Base-by-base conservation (phyloP, 2,888 invertebrate species). In the Cerceris ruficornis region DNA sequence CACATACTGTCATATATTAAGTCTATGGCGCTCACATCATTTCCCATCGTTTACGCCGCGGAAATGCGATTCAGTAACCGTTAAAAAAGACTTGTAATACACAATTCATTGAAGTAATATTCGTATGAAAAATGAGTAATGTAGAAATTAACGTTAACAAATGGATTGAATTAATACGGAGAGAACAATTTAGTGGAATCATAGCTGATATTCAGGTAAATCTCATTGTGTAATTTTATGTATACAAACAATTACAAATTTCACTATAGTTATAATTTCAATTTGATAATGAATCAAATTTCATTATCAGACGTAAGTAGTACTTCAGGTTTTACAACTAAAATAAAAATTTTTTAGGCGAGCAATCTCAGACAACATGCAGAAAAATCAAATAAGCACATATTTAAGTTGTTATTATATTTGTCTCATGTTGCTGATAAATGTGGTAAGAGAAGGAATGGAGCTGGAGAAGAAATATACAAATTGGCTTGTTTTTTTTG, bases 341-440 rank as follows among this genome's bases (percentile, higher is more conserved):
- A 4, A n/a, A n/a, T 52, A 14, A 9, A 50, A 15, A 15, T 69
- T 49, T 86, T 88, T 39, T 75, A 89, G 90, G 65, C 52, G 64
- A 74, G 8, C 11, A 6, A 64, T 28, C 7, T 6, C 0, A 28
- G 39, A 2, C 54, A 66, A 41, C n/a, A 17, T 7, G 64, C 68
- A 52, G 62, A 60, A 2, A 77, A 73, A 5, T 50, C 60, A 7
- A 84, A 88, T 52, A 87, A 81, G 71, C 43, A 75, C 28, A 61
- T 89, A 42, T 88, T 89, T 59, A 90, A 87, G 52, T 58, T 90
- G 11, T 54, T 91, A 13, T 60, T 89, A 14, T 70, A 86, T 65
- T 61, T 91, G 4, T 86, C 88, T 8, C 88, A 86, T 15, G 72
- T 80, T 1, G 88, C 89, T 2, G 79, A 85, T 54, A 82, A 83